A percentile compares a stretch with the other conserved stretches of the same genome.
phyloP scores from a whole-genome alignment of 2,113 vertebrate genomes.

The Poecile atricapillus region DNA sequence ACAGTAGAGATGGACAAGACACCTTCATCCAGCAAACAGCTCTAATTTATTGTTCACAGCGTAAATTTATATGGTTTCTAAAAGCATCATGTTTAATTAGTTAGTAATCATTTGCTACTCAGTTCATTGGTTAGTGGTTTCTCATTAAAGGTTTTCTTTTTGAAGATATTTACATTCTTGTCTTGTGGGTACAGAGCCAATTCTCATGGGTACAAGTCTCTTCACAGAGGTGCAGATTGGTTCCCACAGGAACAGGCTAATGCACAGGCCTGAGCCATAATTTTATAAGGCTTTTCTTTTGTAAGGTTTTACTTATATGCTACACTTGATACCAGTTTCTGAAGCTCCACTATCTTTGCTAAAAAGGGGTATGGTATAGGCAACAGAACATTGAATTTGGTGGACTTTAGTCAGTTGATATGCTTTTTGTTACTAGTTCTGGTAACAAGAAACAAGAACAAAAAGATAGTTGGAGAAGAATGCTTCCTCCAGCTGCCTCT shows the following conservation, averaged over 20 bases:
- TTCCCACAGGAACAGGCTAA: background rate
- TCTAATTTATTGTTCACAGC: background rate
- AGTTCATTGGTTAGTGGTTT: background rate
- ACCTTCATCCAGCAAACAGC: background rate
- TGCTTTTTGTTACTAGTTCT: background rate
- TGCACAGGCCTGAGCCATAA: background rate
- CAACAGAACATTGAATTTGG: background rate
- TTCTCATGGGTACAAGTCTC: background rate
- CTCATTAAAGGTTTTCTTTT: background rate
- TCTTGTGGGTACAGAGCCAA: background rate
- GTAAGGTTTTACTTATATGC: background rate
- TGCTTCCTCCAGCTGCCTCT: fast-evolving
- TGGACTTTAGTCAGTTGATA: background rate
- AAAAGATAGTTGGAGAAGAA: background rate
- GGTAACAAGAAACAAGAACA: background rate
- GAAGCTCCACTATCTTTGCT: background rate
- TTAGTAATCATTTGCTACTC: background rate
- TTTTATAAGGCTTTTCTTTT: background rate
- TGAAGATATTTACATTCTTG: background rate
- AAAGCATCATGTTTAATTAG: background rate
- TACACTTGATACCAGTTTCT: background rate
- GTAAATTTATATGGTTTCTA: background rate
- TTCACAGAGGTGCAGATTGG: background rate
- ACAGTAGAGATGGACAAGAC: background rate
- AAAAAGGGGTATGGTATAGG: background rate